Evolutionary conservation across 2,888 invertebrate species (phyloP), one percentile per base, ranked within the genome.

Genomic region (Campoplex nolae): DNA sequence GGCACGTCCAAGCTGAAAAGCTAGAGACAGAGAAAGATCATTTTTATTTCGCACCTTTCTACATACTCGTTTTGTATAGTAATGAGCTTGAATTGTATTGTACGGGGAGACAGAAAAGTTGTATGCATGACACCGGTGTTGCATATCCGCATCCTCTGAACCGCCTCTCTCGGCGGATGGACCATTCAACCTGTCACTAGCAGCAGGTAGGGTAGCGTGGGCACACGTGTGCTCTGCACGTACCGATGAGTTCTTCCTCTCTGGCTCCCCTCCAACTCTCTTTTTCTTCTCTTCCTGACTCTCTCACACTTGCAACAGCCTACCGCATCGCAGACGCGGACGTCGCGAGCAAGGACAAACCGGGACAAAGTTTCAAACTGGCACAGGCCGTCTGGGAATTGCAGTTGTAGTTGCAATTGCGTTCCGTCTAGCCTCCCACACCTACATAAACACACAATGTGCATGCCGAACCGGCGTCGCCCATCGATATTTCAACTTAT

Each of bases 281-380:
- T 48, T 56, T 42, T 48, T 78, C 54, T 23, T 54, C 54, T 51
- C 73, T 7, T 38, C 23, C 74, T 23, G 45, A 32, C 62, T 65
- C 76, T 48, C 65, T 32, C 48, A 23, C 68, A 7, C 67, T 38
- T 13, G 56, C 45, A 51, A 2, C 18, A 51, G 54, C 76, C 78
- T 77, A 78, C 76, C 70, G 85, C 68, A 78, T 87, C 77, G 82
- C 76, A 71, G 80, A 73, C 80, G 85, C 78, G 73, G 81, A 83
- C 78, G 85, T 80, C 88, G 79, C 84, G 67, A 54, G 90, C 90
- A 91, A 91, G 92, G 90, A 90, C 91, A 91, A 93, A 93, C 92
- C 93, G 92, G 93, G 93, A 92, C 93, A 93, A 94, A 94, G 93
- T 93, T 92, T 93, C 91, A 89, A 94, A 94, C 93, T 94, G 90